Conservation (phyloP, 1,140 invertebrate species). For the Leucophenga varia region DNA sequence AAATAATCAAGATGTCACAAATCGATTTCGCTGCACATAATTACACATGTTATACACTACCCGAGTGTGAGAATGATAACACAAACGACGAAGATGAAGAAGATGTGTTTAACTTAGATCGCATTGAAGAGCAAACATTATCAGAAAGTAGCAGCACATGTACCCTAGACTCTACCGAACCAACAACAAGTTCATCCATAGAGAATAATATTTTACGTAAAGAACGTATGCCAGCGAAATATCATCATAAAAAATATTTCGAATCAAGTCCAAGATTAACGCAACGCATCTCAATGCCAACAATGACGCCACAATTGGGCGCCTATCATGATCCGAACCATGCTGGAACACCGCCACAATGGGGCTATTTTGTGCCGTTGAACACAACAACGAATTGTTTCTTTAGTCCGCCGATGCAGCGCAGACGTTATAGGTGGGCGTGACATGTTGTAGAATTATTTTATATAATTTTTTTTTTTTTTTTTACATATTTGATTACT, state of each 20-base stretch:
- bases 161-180: slow-evolving; percentile 30
- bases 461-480: neutral
- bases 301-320: slow-evolving; percentile 37
- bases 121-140: slow-evolving; percentile 29
- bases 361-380: slow-evolving; percentile 52
- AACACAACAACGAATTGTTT: slow-evolving; percentile 37
- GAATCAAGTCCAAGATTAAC: slow-evolving; percentile 7
- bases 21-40: slow-evolving; percentile 28
- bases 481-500: slow-evolving; percentile 4
- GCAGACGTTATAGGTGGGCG: slow-evolving; percentile 37
- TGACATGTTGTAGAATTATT: neutral
- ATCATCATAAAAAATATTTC: slow-evolving; percentile 16
- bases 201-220: slow-evolving; percentile 35
- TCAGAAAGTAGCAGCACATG: slow-evolving; percentile 17
- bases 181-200: slow-evolving; percentile 38
- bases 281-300: slow-evolving; percentile 34
- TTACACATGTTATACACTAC: slow-evolving; percentile 51
- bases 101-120: neutral
- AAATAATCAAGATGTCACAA: slow-evolving; percentile 32
- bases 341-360: slow-evolving; percentile 25
- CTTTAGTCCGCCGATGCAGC: slow-evolving; percentile 46
- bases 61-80: slow-evolving; percentile 38
- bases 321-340: slow-evolving; percentile 32
- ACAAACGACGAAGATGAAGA: slow-evolving; percentile 10
- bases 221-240: slow-evolving; percentile 16